Evolutionary conservation across 2,888 invertebrate genomes (phyloP).

Genomic region (Carabus problematicus): DNA sequence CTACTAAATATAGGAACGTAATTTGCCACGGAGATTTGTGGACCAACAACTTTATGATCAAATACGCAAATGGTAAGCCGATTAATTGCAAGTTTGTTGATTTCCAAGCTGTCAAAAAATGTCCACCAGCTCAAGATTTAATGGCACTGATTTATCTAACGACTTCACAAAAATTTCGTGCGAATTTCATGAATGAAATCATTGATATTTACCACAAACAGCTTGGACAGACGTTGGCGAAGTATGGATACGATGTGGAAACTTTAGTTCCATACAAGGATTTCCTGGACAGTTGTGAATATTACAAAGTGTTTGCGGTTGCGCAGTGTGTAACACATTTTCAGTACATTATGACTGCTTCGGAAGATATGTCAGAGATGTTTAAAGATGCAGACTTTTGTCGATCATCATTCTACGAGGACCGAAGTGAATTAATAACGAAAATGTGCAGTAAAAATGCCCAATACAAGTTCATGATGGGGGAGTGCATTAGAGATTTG

Average conservation of each 20-base stretch:
- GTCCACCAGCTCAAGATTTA: slow-evolving; percentile 51
- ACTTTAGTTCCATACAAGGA: slow-evolving; percentile 47
- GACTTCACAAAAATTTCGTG: slow-evolving; percentile 46
- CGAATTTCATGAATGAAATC: slow-evolving; percentile 43
- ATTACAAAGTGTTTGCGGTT: slow-evolving; percentile 48
- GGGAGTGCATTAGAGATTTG: slow-evolving; percentile 46
- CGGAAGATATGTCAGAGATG: slow-evolving; percentile 45
- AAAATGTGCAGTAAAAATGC: slow-evolving; percentile 45
- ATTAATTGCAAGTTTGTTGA: slow-evolving; percentile 50
- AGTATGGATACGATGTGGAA: slow-evolving; percentile 44
- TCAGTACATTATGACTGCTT: slow-evolving; percentile 47
- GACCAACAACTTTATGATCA: slow-evolving; percentile 60
- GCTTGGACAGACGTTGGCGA: slow-evolving; percentile 44
- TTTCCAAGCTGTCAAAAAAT: slow-evolving; percentile 50
- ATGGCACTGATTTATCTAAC: slow-evolving; percentile 49
- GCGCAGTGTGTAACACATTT: slow-evolving; percentile 47
- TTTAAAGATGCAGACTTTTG: slow-evolving; percentile 44
- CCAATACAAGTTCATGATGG: slow-evolving; percentile 45
- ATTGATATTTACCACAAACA: slow-evolving; percentile 47
- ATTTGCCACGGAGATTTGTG: slow-evolving; percentile 61
- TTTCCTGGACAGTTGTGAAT: slow-evolving; percentile 48
- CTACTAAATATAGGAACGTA: slow-evolving; percentile 56
- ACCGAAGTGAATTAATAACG: slow-evolving; percentile 45
- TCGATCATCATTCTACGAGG: slow-evolving; percentile 45
- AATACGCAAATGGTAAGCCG: slow-evolving; percentile 45